Evolutionary conservation across 2,113 vertebrate species (phyloP).

Genomic region (Pristiophorus japonicus): DNA sequence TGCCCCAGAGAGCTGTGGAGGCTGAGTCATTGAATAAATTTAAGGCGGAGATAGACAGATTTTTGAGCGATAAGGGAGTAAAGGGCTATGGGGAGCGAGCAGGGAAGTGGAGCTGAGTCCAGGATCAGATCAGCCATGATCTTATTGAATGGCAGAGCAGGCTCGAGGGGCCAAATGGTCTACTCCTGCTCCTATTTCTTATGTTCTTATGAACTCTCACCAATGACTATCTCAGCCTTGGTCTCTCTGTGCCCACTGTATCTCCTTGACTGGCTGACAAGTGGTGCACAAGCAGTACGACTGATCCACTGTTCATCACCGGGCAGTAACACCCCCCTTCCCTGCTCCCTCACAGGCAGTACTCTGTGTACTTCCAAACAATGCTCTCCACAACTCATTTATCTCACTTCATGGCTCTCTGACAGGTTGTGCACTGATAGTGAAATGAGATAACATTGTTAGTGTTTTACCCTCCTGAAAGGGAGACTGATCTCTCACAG

Average conservation of each 20-base stretch:
- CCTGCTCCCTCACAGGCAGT: neutral
- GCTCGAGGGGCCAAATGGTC: no score
- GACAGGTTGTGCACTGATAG: neutral
- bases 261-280: neutral
- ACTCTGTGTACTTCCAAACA: neutral
- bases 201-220: no score
- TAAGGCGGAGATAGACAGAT: no score
- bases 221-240: neutral
- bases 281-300: no score
- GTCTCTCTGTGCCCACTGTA: neutral
- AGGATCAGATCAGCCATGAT: no score
- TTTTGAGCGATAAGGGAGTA: no score
- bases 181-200: no score
- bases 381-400: neutral
- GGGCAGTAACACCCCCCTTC: neutral
- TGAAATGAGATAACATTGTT: neutral
- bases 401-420: neutral
- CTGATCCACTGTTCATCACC: neutral
- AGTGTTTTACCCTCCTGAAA: neutral
- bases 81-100: no score
- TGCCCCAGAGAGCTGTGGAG: no score
- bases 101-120: no score
- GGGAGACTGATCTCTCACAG: neutral
- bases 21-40: no score
- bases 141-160: no score